These are phyloP conservation scores for Nyctereutes procyonoides DNA, from an alignment of 2,113 vertebrate genomes.

Conservation along the genomic window DNA sequence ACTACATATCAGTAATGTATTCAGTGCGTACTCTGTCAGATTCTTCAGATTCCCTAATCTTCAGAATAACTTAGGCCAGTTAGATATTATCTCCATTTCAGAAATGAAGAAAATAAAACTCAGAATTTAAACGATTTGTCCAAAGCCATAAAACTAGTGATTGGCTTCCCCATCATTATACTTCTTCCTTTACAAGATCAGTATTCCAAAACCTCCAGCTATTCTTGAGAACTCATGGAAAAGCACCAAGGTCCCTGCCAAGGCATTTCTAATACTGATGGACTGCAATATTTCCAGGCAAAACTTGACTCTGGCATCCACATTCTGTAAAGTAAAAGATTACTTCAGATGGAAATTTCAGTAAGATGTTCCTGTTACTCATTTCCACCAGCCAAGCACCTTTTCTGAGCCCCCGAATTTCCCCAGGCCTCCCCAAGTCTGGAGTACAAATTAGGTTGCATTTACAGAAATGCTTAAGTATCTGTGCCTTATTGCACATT, in stretches of 20 bases:
- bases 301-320: not conserved
- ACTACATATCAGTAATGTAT: not conserved
- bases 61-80: constrained; percentile 1
- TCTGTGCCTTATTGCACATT: not conserved
- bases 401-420: not conserved
- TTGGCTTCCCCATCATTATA: not conserved
- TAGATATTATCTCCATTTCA: not conserved
- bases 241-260: not conserved
- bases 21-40: not conserved
- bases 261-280: not conserved
- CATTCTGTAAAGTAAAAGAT: constrained; percentile 8
- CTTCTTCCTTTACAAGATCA: not conserved
- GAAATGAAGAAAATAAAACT: constrained; percentile 16
- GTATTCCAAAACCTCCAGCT: not conserved
- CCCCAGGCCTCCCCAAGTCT: not conserved
- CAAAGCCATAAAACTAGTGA: not conserved
- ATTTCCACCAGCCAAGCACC: not conserved
- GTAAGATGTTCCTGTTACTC: not conserved
- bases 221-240: not conserved
- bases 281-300: not conserved
- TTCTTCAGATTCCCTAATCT: not conserved
- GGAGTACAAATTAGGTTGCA: not conserved
- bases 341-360: constrained; percentile 25
- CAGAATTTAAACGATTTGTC: not conserved
- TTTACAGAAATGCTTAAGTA: not conserved